Evolutionary conservation across 2,888 invertebrate genomes (phyloP).

Genomic region (Griposia aprilina): DNA sequence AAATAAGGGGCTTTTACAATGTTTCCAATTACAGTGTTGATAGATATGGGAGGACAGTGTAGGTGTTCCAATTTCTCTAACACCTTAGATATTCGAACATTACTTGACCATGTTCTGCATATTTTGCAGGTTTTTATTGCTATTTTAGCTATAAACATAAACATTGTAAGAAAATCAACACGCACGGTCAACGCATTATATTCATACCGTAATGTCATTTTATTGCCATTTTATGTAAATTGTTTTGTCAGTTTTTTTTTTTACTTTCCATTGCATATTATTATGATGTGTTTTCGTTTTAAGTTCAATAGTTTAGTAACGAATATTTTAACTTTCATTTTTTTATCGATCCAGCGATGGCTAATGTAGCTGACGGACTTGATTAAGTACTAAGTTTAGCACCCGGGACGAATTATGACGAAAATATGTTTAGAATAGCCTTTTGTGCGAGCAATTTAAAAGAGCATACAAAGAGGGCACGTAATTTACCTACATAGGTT

Average conservation of each 20-base stretch:
- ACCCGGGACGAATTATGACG: neutral
- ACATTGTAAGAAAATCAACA: neutral
- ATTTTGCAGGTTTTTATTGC: neutral
- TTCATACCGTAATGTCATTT: neutral
- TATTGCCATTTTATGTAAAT: conserved; percentile 22
- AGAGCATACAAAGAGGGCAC: neutral
- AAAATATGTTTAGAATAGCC: neutral
- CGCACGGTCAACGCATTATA: neutral
- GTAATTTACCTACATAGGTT: neutral
- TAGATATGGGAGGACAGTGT: no score
- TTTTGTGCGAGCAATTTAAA: neutral
- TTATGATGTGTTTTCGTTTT: neutral
- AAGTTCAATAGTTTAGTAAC: neutral
- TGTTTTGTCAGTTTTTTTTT: neutral
- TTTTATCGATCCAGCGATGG: neutral
- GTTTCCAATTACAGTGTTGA: no score
- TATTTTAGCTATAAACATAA: neutral
- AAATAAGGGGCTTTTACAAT: no score
- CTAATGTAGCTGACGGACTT: neutral
- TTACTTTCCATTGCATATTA: conserved; percentile 13
- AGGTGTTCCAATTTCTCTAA: no score
- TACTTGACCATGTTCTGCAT: neutral
- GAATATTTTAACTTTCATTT: neutral
- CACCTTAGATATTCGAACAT: neutral
- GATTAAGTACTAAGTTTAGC: neutral